Base-by-base conservation (phyloP, 2,797 vertebrate genomes). In the Tympanoctomys barrerae region DNA sequence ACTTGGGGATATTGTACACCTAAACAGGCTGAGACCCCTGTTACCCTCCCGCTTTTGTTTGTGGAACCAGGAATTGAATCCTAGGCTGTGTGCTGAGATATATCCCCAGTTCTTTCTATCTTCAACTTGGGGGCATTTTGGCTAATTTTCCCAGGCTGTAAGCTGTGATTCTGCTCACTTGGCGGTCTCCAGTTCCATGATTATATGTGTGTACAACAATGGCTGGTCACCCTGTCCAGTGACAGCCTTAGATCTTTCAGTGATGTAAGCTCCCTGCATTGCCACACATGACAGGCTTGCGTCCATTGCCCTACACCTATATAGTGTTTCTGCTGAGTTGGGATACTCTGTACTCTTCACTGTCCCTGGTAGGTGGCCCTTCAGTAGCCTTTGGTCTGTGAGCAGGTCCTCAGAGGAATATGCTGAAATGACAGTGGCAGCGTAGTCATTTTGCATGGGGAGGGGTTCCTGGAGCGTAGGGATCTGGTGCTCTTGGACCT, bases 401-500 rank as follows among this genome's bases (percentile, higher is more conserved):
- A 95, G 28, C 61, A 42, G 24, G 77, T 14, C 46, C 62, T 42
- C 70, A 16, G 52, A 84, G 57, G 59, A 57, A 70, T 14, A 3
- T 9, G 24, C 75, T 75, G 18, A 21, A 52, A 1, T 11, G 78
- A 18, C 2, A 7, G 39, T 0, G 28, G 49, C 57, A 70, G 3
- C 8, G 36, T 2, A 1, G 42, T 64, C 31, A 42, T 57, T 31
- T 36, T 49, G 33, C 49, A 7, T 7, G 26, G 86, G 80, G 19
- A 28, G 79, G 18, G 33, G 28, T 68, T 61, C 54, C 70, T 46
- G 46, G 28, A 54, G 13, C 10, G 16, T 36, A 10, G 28, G 42
- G 31, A 59, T 2, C 4, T 13, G 0, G 0, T 87, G 19, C 24
- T 13, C 64, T 49, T 2, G 9, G 31, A 66, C 54, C n/a, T 66